phyloP scores from a whole-genome alignment of 2,797 vertebrate species.

The Peromyscus aztecus region DNA sequence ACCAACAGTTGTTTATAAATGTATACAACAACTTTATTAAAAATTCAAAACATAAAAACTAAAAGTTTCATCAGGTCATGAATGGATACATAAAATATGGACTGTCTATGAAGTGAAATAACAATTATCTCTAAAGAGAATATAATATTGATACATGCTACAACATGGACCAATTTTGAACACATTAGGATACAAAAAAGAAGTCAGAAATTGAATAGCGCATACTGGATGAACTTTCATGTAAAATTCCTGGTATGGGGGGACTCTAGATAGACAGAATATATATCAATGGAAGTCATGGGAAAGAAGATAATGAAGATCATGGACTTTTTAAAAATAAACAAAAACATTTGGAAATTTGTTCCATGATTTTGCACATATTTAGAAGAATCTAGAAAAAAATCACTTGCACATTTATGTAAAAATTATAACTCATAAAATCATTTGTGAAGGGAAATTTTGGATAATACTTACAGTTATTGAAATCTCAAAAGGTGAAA shows the following conservation, averaged over 20 bases:
- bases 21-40: not conserved
- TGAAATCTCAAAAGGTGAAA: not conserved
- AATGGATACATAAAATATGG: constrained; percentile 23
- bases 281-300: not conserved
- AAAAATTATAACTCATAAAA: not conserved
- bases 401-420: not conserved
- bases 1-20: not conserved
- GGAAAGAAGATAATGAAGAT: not conserved
- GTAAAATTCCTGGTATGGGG: not conserved
- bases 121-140: not conserved
- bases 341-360: not conserved
- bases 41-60: not conserved
- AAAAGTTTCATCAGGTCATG: not conserved
- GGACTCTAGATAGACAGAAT: not conserved
- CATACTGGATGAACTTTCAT: not conserved
- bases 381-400: not conserved
- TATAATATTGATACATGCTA: not conserved
- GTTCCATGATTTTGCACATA: not conserved
- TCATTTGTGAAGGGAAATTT: not conserved
- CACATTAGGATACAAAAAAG: not conserved
- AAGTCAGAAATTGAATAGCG: not conserved
- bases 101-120: not conserved
- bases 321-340: not conserved
- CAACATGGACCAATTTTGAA: not conserved
- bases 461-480: not conserved